phyloP scores from a whole-genome alignment of 1,140 invertebrate genomes.

The Philopotamus ludificatus region DNA sequence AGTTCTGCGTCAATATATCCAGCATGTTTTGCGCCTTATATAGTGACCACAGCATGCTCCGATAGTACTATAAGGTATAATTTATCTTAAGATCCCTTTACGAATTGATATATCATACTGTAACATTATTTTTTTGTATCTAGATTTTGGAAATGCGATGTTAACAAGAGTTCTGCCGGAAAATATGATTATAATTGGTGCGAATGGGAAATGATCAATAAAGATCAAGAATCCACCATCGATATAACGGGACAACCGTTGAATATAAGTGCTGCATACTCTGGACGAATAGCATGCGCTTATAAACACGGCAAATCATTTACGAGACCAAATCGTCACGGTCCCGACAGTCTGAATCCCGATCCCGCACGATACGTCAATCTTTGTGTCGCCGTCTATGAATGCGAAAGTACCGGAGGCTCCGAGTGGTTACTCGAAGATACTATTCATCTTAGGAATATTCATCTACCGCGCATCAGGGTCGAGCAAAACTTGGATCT shows the following conservation, averaged over 20 bases:
- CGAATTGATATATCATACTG: neutral
- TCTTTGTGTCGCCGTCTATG: slow-evolving; percentile 95
- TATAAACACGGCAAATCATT: slow-evolving; percentile 90
- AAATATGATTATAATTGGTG: slow-evolving; percentile 74
- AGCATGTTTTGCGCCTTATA: slow-evolving; percentile 95
- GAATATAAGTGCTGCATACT: slow-evolving; percentile 95
- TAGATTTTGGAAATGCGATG: slow-evolving; percentile 82
- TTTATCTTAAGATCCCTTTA: neutral
- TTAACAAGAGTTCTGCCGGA: slow-evolving; percentile 57
- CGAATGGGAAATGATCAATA: slow-evolving; percentile 88
- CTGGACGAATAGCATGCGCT: slow-evolving; percentile 93
- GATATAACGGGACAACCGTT: slow-evolving; percentile 82
- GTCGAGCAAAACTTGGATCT: slow-evolving; percentile 79
- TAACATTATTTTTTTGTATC: slow-evolving; percentile 32
- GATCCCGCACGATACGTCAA: slow-evolving; percentile 87
- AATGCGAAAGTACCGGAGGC: slow-evolving; percentile 97
- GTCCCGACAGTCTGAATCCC: slow-evolving; percentile 39
- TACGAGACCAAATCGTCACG: slow-evolving; percentile 60
- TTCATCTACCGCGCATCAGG: slow-evolving; percentile 78
- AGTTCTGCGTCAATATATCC: slow-evolving; percentile 99
- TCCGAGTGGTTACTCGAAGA: slow-evolving; percentile 99
- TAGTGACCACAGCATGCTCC: slow-evolving; percentile 90
- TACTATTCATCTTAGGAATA: slow-evolving; percentile 87
- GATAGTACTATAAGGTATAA: slow-evolving; percentile 67
- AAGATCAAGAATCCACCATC: slow-evolving; percentile 80